Evolutionary conservation across 2,113 vertebrate genomes (phyloP).

Genomic region (Triplophysa tibetana): DNA sequence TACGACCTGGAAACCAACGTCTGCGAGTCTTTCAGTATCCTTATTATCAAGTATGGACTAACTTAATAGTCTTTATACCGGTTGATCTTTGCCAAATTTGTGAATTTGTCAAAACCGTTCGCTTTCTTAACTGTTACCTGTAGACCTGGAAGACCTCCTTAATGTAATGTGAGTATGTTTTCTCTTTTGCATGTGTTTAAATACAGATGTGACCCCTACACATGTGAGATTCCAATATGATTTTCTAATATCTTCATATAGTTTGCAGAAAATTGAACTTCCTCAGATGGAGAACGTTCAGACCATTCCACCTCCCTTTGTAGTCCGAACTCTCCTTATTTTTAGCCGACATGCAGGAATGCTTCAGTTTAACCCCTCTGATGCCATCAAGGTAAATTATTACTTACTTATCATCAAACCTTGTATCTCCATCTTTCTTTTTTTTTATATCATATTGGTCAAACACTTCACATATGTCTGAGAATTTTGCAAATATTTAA

Average conservation of each 20-base stretch:
- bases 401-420: not conserved
- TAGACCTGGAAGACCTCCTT: slow-evolving; percentile 93
- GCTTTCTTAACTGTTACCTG: slow-evolving; percentile 35
- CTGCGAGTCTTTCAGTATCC: slow-evolving; percentile 96
- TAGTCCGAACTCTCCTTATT: slow-evolving; percentile 88
- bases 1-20: slow-evolving; percentile 92
- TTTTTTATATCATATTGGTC: too few species aligned
- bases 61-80: not conserved
- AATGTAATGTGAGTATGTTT: slow-evolving; percentile 87
- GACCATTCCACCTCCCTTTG: slow-evolving; percentile 88
- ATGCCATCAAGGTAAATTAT: slow-evolving; percentile 81
- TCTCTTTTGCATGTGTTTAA: not conserved
- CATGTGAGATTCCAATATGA: not conserved
- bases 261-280: slow-evolving; percentile 91
- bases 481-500: too few species aligned
- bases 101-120: not conserved
- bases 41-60: slow-evolving; percentile 49
- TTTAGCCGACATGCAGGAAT: slow-evolving; percentile 84
- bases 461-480: too few species aligned
- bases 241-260: slow-evolving; percentile 51
- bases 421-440: too few species aligned
- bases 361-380: slow-evolving; percentile 81
- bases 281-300: slow-evolving; percentile 87
- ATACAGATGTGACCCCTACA: not conserved
- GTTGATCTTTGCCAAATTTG: not conserved